Conservation (phyloP, 2,797 vertebrate species). For the Mycteria americana region DNA sequence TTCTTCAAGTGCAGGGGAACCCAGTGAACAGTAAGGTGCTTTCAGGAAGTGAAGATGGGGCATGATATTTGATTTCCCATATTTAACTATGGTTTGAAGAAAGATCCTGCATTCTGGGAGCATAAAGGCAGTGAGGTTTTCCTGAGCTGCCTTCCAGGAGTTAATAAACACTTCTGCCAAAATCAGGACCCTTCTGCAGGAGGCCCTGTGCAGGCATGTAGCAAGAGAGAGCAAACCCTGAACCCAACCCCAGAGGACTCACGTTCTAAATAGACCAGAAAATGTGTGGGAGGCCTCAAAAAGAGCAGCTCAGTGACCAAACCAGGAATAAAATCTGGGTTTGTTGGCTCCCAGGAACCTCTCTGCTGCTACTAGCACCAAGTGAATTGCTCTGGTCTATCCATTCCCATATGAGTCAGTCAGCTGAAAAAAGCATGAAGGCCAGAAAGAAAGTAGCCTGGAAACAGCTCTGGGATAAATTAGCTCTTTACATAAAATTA, state of each 20-base stretch:
- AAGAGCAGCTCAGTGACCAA: neutral
- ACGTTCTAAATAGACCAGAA: neutral
- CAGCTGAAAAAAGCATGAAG: neutral
- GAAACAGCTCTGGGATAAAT: slow-evolving; percentile 14
- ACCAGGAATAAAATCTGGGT: neutral
- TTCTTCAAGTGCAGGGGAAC: neutral
- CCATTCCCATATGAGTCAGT: neutral
- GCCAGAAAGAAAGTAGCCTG: neutral
- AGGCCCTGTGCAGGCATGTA: neutral
- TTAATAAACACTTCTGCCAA: neutral
- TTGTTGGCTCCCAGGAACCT: neutral
- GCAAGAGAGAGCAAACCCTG: neutral
- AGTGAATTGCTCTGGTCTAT: neutral
- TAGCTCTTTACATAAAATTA: neutral
- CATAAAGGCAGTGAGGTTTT: neutral
- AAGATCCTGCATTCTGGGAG: neutral
- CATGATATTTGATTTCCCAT: neutral
- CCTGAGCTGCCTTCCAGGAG: neutral
- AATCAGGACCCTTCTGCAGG: neutral
- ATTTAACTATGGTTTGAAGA: neutral
- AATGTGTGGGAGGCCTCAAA: neutral
- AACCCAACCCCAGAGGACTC: neutral
- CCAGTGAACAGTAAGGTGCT: neutral
- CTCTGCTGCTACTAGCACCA: neutral
- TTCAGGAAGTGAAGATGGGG: neutral